phyloP scores from a whole-genome alignment of 2,888 invertebrate genomes.

The Platycnemis pennipes region DNA sequence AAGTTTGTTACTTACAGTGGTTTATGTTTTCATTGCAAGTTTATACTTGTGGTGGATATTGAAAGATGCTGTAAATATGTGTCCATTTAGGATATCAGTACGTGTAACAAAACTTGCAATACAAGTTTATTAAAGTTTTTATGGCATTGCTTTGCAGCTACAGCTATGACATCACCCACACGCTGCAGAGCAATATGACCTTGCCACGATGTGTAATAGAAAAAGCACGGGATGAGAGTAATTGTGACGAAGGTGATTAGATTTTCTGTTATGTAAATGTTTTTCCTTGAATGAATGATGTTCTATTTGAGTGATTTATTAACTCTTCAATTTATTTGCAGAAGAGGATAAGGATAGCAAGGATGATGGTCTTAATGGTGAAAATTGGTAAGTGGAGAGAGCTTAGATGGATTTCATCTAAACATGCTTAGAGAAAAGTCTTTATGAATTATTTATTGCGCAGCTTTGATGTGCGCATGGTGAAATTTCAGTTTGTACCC shows the following conservation, averaged over 20 bases:
- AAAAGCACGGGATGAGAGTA: slow-evolving; percentile 72
- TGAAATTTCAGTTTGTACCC: too few relatives aligned
- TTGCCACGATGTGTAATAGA: slow-evolving; percentile 82
- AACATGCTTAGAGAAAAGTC: too few relatives aligned
- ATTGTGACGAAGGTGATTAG: slow-evolving; percentile 69
- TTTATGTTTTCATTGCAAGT: neutral
- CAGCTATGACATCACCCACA: slow-evolving; percentile 96
- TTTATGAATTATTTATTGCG: too few relatives aligned
- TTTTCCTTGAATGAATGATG: too few relatives aligned
- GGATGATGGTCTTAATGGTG: too few relatives aligned
- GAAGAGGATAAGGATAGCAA: too few relatives aligned
- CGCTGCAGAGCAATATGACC: slow-evolving; percentile 96
- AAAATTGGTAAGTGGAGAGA: too few relatives aligned
- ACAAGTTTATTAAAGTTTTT: neutral
- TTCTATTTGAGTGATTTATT: too few relatives aligned
- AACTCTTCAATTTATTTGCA: too few relatives aligned
- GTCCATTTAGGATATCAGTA: neutral
- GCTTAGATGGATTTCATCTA: too few relatives aligned
- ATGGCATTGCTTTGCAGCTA: slow-evolving; percentile 83
- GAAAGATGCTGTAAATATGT: neutral
- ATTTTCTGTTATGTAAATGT: too few relatives aligned
- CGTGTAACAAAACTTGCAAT: neutral
- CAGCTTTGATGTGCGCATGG: too few relatives aligned
- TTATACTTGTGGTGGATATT: neutral
- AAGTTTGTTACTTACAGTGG: neutral